These are phyloP conservation scores for Cephus runcator DNA, from an alignment of 2,888 invertebrate genomes.

Conservation along the genomic window DNA sequence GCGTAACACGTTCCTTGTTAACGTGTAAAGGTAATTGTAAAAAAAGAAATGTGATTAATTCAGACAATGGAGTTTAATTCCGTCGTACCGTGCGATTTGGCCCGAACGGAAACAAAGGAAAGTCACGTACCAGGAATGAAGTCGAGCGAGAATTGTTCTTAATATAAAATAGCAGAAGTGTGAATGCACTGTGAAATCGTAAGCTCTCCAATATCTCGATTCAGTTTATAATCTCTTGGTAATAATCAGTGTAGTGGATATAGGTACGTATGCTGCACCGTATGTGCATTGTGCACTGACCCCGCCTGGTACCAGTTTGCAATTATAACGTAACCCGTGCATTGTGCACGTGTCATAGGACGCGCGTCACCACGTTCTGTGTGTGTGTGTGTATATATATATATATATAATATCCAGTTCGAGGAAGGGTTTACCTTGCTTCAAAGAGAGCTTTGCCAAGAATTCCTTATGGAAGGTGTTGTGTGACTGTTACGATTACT, in stretches of 20 bases:
- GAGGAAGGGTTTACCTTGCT: not conserved
- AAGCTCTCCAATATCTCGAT: not conserved
- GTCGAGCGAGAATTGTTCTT: slow-evolving; percentile 12
- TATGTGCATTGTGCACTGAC: not conserved
- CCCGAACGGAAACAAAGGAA: not conserved
- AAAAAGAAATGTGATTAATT: not conserved
- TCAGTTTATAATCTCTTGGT: not conserved
- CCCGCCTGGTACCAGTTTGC: not conserved
- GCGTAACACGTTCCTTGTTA: not conserved
- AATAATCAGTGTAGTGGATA: not conserved
- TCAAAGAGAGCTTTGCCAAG: not conserved
- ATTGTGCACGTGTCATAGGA: not conserved
- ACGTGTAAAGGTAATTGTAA: not conserved
- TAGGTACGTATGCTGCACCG: not conserved
- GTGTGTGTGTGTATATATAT: not conserved
- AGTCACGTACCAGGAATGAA: not conserved
- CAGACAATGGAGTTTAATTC: not conserved
- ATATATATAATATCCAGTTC: not conserved
- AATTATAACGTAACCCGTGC: slow-evolving; percentile 1
- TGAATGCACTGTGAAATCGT: slow-evolving; percentile 34
- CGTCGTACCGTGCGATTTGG: not conserved
- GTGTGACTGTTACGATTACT: not conserved
- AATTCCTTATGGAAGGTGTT: not conserved
- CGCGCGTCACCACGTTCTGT: not conserved
- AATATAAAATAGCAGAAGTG: slow-evolving; percentile 27